Base-by-base conservation (phyloP, 2,113 vertebrate species). In the Calidris pugnax region DNA sequence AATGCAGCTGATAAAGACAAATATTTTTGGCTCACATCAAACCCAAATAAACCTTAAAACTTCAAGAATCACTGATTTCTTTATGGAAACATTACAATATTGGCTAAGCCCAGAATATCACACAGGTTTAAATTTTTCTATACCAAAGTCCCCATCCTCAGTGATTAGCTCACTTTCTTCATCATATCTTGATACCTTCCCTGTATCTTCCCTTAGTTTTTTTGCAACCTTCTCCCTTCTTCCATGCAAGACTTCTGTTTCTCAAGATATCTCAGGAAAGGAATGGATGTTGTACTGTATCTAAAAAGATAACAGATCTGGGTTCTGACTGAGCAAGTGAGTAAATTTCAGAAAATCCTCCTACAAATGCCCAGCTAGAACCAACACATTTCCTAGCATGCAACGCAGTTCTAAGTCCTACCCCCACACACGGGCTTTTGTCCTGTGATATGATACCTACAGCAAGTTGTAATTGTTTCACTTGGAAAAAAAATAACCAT, bases 401-500 rank as follows among this genome's bases (percentile, higher is more conserved):
- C 41, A 45, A 10, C 0, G 0, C 53, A 73, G 10, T 57, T 75
- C 60, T 72, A 30, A 89, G 43, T 43, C n/a, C 43, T 84, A 16
- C 32, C 14, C 45, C 9, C 14, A 10, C n/a, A 30, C 28, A 24
- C 23, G 81, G 85, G 45, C 37, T 94, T 92, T 93, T 1, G 8
- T 68, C 56, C 56, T 78, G 93, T 92, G 95, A 96, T 84, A 76
- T 88, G 92, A 92, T 94, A 93, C 76, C 88, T 95, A 81, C 53
- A 72, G 76, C 37, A 66, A 94, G 85, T 56, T 89, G 78, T 59
- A 90, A 81, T 56, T 89, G 66, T 94, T 96, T 95, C 88, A 67
- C 80, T 90, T 64, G 33, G 77, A 93, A 86, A 91, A 48, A 90
- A 93, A 81, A 91, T 67, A 89, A 51, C 64, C 83, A 68, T 86